These are phyloP conservation scores for Phaethon lepturus DNA, from an alignment of 2,113 vertebrate species.

Conservation along the genomic window DNA sequence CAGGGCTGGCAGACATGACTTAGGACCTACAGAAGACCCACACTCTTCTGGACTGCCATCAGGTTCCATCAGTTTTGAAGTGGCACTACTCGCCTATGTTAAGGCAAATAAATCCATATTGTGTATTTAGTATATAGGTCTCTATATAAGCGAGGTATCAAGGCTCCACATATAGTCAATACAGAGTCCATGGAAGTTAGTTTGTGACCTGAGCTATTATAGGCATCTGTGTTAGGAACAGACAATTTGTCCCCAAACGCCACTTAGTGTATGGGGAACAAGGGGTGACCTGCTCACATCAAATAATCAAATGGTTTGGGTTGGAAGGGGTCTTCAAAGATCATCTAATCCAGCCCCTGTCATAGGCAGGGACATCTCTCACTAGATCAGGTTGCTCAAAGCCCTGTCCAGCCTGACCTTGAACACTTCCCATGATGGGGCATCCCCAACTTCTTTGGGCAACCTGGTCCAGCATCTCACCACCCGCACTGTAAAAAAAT, in stretches of 20 bases:
- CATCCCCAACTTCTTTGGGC: neutral
- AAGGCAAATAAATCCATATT: neutral
- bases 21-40: neutral
- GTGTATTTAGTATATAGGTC: neutral
- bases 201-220: neutral
- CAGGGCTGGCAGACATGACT: neutral
- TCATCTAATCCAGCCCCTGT: neutral
- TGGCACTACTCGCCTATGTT: fast-evolving
- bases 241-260: neutral
- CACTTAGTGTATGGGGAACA: neutral
- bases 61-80: neutral
- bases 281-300: fast-evolving
- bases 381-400: neutral
- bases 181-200: neutral
- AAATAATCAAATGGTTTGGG: neutral
- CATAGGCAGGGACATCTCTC: neutral
- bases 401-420: fast-evolving
- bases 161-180: fast-evolving
- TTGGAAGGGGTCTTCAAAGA: neutral
- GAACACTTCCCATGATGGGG: fast-evolving
- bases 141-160: neutral
- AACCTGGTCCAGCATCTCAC: neutral
- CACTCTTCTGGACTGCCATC: neutral
- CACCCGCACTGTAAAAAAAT: neutral
- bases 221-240: neutral